These are phyloP conservation scores for Phortica magna DNA, from an alignment of 2,888 invertebrate species.

Conservation along the genomic window DNA sequence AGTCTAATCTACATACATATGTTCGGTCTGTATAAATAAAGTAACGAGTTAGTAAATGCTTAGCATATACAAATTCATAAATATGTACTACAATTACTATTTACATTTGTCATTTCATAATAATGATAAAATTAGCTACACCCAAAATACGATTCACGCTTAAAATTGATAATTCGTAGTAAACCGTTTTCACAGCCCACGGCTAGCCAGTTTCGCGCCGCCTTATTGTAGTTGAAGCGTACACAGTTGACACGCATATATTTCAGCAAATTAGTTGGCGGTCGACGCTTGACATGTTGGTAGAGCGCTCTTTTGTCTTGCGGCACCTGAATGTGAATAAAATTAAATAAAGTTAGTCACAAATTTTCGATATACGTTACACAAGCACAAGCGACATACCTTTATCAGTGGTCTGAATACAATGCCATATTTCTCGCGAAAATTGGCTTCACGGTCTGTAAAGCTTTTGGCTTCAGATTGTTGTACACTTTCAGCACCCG, in stretches of 20 bases:
- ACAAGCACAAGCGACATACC: constrained; percentile 38
- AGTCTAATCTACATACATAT: neutral
- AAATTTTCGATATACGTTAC: neutral
- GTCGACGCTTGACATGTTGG: constrained; percentile 50
- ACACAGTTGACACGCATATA: constrained; percentile 68
- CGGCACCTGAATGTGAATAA: constrained; percentile 19
- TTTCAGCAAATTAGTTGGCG: constrained; percentile 52
- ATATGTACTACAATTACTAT: constrained; percentile 22
- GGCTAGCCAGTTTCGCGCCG: constrained; percentile 63
- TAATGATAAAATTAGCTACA: neutral
- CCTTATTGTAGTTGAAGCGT: constrained; percentile 71
- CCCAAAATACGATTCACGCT: constrained; percentile 44
- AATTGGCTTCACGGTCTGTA: constrained; percentile 51
- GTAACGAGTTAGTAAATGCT: constrained; percentile 12
- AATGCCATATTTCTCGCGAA: constrained; percentile 69
- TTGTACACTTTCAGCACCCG: constrained; percentile 30
- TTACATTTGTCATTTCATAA: neutral
- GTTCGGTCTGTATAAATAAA: constrained; percentile 20
- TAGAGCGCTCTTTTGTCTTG: constrained; percentile 39
- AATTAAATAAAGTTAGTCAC: neutral
- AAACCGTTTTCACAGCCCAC: constrained; percentile 76
- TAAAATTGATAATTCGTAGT: constrained; percentile 63
- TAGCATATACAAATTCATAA: constrained; percentile 13
- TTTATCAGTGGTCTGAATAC: constrained; percentile 58
- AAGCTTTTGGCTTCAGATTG: constrained; percentile 31